phyloP scores from a whole-genome alignment of 2,797 vertebrate species.

The Acanthurus lineatus region DNA sequence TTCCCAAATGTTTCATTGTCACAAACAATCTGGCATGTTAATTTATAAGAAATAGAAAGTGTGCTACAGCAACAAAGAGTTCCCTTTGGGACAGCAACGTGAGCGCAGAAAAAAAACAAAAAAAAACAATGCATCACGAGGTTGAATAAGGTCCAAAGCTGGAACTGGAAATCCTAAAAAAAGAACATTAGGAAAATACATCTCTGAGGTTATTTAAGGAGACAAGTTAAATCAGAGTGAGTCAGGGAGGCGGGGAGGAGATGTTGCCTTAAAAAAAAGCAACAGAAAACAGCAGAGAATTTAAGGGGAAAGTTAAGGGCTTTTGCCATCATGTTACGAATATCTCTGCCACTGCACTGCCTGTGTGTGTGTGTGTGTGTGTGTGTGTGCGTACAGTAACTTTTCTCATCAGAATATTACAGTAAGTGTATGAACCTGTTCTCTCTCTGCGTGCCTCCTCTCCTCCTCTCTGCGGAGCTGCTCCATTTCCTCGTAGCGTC shows the following conservation, averaged over 20 bases:
- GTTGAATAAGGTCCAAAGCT: slow-evolving; percentile 9
- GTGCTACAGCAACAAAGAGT: too few relatives aligned
- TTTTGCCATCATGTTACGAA: slow-evolving; percentile 13
- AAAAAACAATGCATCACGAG: slow-evolving; percentile 2
- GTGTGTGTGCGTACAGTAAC: background rate
- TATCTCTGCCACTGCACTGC: background rate
- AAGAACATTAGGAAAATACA: background rate
- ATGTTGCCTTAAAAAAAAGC: slow-evolving; percentile 13
- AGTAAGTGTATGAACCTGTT: slow-evolving; percentile 87
- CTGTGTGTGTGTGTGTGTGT: background rate
- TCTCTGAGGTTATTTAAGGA: slow-evolving; percentile 15
- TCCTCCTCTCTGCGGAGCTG: slow-evolving; percentile 94
- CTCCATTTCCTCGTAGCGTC: slow-evolving; percentile 91
- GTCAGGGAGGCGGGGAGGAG: slow-evolving; percentile 2
- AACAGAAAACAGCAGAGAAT: slow-evolving; percentile 4
- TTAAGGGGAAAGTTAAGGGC: slow-evolving; percentile 17
- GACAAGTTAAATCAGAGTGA: slow-evolving; percentile 26
- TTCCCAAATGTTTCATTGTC: too few relatives aligned
- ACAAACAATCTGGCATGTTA: too few relatives aligned
- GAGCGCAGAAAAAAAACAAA: background rate
- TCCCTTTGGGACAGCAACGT: too few relatives aligned
- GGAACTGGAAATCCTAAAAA: slow-evolving; percentile 12
- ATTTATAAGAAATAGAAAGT: too few relatives aligned
- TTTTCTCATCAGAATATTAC: background rate
- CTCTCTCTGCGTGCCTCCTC: slow-evolving; percentile 92